These are phyloP conservation scores for Amiota mariae DNA, from an alignment of 2,888 invertebrate species.

Conservation along the genomic window DNA sequence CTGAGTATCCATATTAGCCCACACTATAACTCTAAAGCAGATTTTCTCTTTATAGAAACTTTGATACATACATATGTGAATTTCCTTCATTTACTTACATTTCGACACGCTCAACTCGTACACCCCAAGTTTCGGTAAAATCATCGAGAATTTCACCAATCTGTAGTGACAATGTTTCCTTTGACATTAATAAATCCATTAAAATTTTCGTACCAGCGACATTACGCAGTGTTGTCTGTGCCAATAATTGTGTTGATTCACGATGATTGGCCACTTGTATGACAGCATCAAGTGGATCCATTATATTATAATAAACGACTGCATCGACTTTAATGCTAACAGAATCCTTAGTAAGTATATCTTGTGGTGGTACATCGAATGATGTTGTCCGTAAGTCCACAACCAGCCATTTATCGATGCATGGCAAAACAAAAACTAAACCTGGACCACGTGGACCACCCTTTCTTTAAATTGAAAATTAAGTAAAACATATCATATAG, in stretches of 20 bases:
- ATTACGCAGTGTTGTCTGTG: conserved; percentile 88
- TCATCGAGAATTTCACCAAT: conserved; percentile 89
- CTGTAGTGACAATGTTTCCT: conserved; percentile 88
- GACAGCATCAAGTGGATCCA: conserved; percentile 82
- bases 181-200: conserved; percentile 90
- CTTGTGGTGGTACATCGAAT: conserved; percentile 78
- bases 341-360: conserved; percentile 87
- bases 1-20: too few relatives aligned
- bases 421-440: conserved; percentile 78
- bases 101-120: conserved; percentile 93
- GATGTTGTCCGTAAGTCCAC: conserved; percentile 78
- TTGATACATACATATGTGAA: too few relatives aligned
- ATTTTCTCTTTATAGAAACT: background rate
- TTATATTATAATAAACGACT: conserved; percentile 85
- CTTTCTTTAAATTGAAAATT: conserved; percentile 43
- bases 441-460: conserved; percentile 76
- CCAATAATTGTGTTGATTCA: conserved; percentile 84
- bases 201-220: conserved; percentile 93
- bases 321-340: conserved; percentile 95
- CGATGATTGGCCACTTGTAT: conserved; percentile 77
- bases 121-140: conserved; percentile 92
- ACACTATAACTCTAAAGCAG: too few relatives aligned
- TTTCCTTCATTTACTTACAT: conserved; percentile 76
- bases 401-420: conserved; percentile 76
- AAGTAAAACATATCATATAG: background rate